phyloP scores from a whole-genome alignment of 2,113 vertebrate genomes.

The Otus sunia region DNA sequence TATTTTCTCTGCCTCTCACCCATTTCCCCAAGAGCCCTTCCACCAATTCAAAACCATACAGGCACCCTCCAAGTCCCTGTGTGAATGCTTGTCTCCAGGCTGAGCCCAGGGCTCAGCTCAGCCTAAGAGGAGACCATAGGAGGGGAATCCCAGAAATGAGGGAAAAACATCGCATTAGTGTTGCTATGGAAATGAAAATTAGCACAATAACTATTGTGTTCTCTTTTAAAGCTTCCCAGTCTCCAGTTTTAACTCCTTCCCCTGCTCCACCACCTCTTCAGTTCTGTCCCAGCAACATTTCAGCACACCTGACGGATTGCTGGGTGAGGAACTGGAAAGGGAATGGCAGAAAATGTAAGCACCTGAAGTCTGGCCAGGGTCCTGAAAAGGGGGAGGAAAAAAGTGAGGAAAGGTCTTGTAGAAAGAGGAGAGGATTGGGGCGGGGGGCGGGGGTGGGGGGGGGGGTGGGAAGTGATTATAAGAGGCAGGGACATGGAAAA shows the following conservation, averaged over 20 bases:
- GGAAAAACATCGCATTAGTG: neutral
- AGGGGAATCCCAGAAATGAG: constrained; percentile 20
- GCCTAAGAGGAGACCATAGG: neutral
- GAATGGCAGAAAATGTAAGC: neutral
- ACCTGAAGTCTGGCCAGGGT: neutral
- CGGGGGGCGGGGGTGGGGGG: no score
- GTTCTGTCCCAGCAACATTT: neutral
- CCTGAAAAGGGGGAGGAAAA: neutral
- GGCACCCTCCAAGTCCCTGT: neutral
- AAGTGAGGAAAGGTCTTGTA: neutral
- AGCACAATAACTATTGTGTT: constrained; percentile 42
- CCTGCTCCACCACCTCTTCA: neutral
- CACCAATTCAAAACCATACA: neutral
- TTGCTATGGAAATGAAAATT: constrained; percentile 42
- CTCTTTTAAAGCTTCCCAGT: neutral
- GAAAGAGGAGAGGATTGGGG: neutral
- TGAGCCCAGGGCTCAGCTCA: neutral
- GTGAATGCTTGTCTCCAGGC: neutral
- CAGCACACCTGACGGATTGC: neutral
- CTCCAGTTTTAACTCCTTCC: neutral
- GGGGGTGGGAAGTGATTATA: no score
- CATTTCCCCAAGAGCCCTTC: neutral
- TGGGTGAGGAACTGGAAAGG: neutral
- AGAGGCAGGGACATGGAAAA: neutral
- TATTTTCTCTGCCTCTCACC: neutral